Evolutionary conservation across 2,797 vertebrate species (phyloP).

Genomic region (Amblyopsis hoosieri): DNA sequence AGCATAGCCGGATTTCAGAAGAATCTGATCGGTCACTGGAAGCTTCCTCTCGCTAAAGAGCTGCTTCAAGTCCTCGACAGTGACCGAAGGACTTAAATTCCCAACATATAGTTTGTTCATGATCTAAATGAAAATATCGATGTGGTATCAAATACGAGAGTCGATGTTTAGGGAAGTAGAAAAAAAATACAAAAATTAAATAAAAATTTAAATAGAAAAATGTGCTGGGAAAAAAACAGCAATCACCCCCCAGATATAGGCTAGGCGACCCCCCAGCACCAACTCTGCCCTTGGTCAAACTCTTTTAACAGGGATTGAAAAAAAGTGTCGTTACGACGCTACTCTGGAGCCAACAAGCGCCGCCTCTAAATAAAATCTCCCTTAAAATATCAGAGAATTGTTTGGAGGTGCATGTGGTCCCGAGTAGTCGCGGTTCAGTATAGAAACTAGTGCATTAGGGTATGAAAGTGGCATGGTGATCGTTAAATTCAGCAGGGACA

Average conservation of each 20-base stretch:
- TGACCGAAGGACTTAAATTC: slow-evolving; percentile 93
- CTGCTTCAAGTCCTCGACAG: slow-evolving; percentile 91
- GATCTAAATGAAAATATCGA: slow-evolving; percentile 79
- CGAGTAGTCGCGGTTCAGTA: slow-evolving; percentile 42
- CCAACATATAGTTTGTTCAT: slow-evolving; percentile 97
- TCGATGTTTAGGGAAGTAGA: slow-evolving; percentile 54
- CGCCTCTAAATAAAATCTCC: slow-evolving; percentile 84
- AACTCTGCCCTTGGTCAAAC: slow-evolving; percentile 83
- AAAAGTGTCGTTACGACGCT: slow-evolving; percentile 84
- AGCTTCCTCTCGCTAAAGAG: slow-evolving; percentile 91
- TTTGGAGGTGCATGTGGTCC: slow-evolving; percentile 72
- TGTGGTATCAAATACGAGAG: slow-evolving; percentile 58
- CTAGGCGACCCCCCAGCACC: slow-evolving; percentile 80
- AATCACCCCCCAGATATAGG: slow-evolving; percentile 74
- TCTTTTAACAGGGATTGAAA: slow-evolving; percentile 80
- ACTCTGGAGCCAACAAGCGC: slow-evolving; percentile 81
- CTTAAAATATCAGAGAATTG: slow-evolving; percentile 76
- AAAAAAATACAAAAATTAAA: slow-evolving; percentile 53
- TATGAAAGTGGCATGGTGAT: slow-evolving; percentile 67
- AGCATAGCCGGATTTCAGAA: slow-evolving; percentile 93
- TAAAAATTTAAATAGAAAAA: slow-evolving; percentile 51
- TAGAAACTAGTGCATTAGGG: slow-evolving; percentile 46
- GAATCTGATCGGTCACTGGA: slow-evolving; percentile 88
- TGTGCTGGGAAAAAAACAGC: slow-evolving; percentile 62
- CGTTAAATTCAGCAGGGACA: slow-evolving; percentile 49